Evolutionary conservation across 2,797 vertebrate genomes (phyloP), one percentile per base, ranked within the genome.

Genomic region (Dallia pectoralis): DNA sequence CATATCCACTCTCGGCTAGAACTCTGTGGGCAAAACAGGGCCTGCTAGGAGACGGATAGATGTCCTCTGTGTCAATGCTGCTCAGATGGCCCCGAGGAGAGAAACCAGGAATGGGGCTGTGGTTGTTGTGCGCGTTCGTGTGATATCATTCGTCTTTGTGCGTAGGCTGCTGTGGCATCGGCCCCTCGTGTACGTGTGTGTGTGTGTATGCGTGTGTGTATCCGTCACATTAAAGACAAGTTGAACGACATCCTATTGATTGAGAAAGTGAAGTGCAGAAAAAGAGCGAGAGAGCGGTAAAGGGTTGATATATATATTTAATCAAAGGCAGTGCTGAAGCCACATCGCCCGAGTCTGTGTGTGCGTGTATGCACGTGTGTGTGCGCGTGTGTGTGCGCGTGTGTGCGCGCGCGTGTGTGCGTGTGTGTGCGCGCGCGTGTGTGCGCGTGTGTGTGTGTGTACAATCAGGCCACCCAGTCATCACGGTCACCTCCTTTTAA

Each of bases 1-100:
- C 74, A 81, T 85, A 70, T 78, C 75, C 67, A 67, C 51, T 73
- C 63, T 27, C 74, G 75, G 61, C 73, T 69, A 40, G 61, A 30
- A 79, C 79, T 81, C 79, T 81, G 74, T 75, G 71, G 74, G 73
- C 48, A 51, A 72, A 67, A 36, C 30, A 67, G 32, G 8, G 49
- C 51, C 53, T 16, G 62, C 59, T 40, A 69, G 53, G 69, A 83
- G 83, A 85, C 84, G 85, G 83, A 87, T 87, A 85, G 83, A 87
- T 86, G 81, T 66, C 47, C 67, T 63, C 72, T 77, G 77, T 78
- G 84, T 68, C 65, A 40, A n/a, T 72, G 70, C 15, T 19, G 67
- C 70, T 76, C 53, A 66, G 56, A 66, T 53, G 70, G 67, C 66
- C 66, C 72, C 61, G 64, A 67, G 56, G 18, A 40, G 53, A 32